Evolutionary conservation across 1,140 invertebrate species (phyloP).

Genomic region (Archegozetes longisetosus): DNA sequence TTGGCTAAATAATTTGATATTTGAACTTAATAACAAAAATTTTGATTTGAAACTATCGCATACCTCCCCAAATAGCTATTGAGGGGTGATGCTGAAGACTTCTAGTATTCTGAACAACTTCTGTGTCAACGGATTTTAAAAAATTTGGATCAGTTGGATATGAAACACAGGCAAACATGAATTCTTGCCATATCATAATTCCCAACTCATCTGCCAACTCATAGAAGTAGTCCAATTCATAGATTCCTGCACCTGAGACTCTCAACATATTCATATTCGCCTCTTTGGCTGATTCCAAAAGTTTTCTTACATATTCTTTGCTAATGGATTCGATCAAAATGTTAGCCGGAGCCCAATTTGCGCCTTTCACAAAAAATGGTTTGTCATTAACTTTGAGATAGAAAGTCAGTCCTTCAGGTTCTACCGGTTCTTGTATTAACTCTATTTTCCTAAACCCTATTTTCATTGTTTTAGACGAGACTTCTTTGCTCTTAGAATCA

Average conservation of each 20-base stretch:
- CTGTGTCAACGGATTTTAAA: slow-evolving; percentile 49
- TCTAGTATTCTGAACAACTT: slow-evolving; percentile 64
- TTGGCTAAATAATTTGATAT: slow-evolving; percentile 55
- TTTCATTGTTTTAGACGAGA: slow-evolving; percentile 29
- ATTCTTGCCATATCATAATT: slow-evolving; percentile 41
- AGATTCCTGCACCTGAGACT: slow-evolving; percentile 96
- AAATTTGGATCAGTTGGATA: slow-evolving; percentile 65
- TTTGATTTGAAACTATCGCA: background rate
- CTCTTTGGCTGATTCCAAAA: slow-evolving; percentile 53
- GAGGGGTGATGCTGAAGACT: slow-evolving; percentile 74
- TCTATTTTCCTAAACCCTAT: slow-evolving; percentile 78
- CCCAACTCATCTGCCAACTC: slow-evolving; percentile 38
- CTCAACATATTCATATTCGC: slow-evolving; percentile 84
- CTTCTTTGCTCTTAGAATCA: slow-evolving; percentile 20
- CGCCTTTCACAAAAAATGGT: slow-evolving; percentile 84
- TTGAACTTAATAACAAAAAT: background rate
- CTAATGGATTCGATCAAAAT: slow-evolving; percentile 61
- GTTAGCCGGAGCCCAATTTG: slow-evolving; percentile 84
- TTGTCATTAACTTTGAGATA: slow-evolving; percentile 73
- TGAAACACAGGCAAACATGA: slow-evolving; percentile 94
- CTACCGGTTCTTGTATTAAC: slow-evolving; percentile 31
- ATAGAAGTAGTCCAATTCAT: slow-evolving; percentile 84
- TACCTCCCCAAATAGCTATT: slow-evolving; percentile 51
- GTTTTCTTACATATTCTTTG: slow-evolving; percentile 29
- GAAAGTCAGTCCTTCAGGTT: slow-evolving; percentile 53